A percentile compares a stretch with the other conserved stretches of the same genome.
phyloP scores from a whole-genome alignment of 2,888 invertebrate genomes.

The Gnatocerus cornutus region DNA sequence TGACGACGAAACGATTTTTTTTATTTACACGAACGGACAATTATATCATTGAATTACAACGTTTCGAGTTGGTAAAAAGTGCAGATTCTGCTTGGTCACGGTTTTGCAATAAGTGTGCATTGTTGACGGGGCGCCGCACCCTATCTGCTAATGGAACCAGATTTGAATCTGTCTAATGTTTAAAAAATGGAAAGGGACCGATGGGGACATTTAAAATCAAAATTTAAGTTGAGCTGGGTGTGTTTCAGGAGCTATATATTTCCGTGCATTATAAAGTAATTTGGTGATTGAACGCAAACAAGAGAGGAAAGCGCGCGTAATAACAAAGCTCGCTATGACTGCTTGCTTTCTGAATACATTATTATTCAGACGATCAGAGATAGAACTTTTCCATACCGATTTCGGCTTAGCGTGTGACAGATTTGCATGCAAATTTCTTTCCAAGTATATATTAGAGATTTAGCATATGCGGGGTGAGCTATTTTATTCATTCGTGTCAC shows the following conservation, averaged over 20 bases:
- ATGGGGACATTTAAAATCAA: conserved; percentile 5
- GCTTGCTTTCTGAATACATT: conserved; percentile 67
- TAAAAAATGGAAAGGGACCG: conserved; percentile 58
- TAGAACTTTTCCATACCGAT: conserved; percentile 69
- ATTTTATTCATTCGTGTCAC: conserved; percentile 59
- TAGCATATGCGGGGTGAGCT: conserved; percentile 62
- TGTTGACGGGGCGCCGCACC: conserved; percentile 64
- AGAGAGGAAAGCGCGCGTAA: conserved; percentile 61
- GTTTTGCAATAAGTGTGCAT: conserved; percentile 67
- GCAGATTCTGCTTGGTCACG: conserved; percentile 66
- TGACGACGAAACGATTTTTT: conserved; percentile 56
- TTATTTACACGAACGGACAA: conserved; percentile 70
- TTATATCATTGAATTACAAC: conserved; percentile 71
- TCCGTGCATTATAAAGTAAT: conserved; percentile 64
- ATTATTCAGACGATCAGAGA: conserved; percentile 69
- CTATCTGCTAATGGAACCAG: conserved; percentile 63
- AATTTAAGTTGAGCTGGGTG: conserved; percentile 12
- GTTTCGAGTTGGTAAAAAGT: conserved; percentile 67
- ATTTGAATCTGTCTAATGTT: conserved; percentile 62
- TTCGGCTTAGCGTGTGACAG: conserved; percentile 69
- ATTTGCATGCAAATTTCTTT: conserved; percentile 71
- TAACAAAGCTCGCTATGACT: conserved; percentile 62
- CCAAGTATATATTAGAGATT: conserved; percentile 69
- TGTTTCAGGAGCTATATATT: conserved; percentile 55
- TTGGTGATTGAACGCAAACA: conserved; percentile 65